Base-by-base conservation (phyloP, 2,113 vertebrate genomes). In the Vidua macroura region DNA sequence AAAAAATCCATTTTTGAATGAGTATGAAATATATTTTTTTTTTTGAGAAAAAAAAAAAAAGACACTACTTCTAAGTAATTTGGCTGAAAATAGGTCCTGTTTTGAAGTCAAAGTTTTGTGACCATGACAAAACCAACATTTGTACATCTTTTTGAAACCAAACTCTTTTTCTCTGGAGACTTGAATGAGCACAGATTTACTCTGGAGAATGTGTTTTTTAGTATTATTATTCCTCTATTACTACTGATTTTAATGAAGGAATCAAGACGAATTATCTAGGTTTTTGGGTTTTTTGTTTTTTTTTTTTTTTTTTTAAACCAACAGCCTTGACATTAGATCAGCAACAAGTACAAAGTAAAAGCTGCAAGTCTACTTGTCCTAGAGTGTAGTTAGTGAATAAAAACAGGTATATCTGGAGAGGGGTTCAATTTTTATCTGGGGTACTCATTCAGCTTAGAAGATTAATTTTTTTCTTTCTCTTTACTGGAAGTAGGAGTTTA, bases 401-500 rank as follows among this genome's bases (percentile, higher is more conserved):
- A 2, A 5, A 75, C 7, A 51, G 5, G 1, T 37, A 13, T 46
- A 37, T 31, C 10, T n/a, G 4, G 37, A 91, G 7, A 72, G 4
- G 2, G 7, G 27, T 44, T 75, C 18, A 25, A 0, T 46, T 81
- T 72, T 77, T 33, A 8, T 39, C 33, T 66, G 6, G 10, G 4
- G 3, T 69, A n/a, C 5, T 27, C 10, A 39, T 35, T 8, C 7
- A 70, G 4, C 2, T 74, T 48, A 66, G 2, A 35, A 5, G 55
- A 51, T 6, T 14, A 10, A 10, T 4, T 51, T 52, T 56, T 83
- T 70, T 33, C 9, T 18, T 80, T 68, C 11, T 55, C 19, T 69
- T 68, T 30, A 21, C 2, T 18, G 6, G 2, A 13, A 10, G 1
- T 35, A 23, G 0, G 18, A 20, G 28, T 43, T 33, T 28, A 73